phyloP scores from a whole-genome alignment of 2,888 invertebrate species.

The Cetonia aurata region DNA sequence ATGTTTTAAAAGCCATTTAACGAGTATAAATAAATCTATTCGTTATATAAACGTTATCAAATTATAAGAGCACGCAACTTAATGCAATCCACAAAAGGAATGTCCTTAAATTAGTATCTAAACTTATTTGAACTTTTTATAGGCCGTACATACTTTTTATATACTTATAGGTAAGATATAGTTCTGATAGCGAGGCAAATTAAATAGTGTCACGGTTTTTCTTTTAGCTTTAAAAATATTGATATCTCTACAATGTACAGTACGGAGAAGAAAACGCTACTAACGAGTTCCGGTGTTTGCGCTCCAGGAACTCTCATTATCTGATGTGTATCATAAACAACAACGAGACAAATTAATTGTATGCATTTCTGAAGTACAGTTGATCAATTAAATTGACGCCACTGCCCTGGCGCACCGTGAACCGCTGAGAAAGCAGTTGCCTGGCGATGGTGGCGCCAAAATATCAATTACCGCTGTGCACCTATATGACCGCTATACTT shows the following conservation, averaged over 20 bases:
- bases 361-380: neutral
- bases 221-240: no score
- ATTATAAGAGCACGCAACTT: no score
- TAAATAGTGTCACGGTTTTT: no score
- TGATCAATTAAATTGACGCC: slow-evolving; percentile 31
- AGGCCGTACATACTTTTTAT: no score
- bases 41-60: slow-evolving; percentile 11
- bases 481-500: slow-evolving; percentile 9
- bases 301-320: neutral
- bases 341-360: slow-evolving; percentile 14
- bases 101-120: no score
- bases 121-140: no score
- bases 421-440: slow-evolving; percentile 15
- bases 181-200: no score
- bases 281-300: neutral
- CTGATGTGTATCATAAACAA: slow-evolving; percentile 10
- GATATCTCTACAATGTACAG: no score
- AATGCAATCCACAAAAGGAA: no score
- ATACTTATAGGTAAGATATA: no score
- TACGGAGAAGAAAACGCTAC: neutral
- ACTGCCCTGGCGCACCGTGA: slow-evolving; percentile 5
- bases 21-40: slow-evolving; percentile 20
- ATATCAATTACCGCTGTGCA: slow-evolving; percentile 32
- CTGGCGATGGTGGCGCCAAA: slow-evolving; percentile 31
- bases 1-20: slow-evolving; percentile 24